Conservation (phyloP, 2,888 invertebrate genomes). For the Melikaiella ostensackeni region DNA sequence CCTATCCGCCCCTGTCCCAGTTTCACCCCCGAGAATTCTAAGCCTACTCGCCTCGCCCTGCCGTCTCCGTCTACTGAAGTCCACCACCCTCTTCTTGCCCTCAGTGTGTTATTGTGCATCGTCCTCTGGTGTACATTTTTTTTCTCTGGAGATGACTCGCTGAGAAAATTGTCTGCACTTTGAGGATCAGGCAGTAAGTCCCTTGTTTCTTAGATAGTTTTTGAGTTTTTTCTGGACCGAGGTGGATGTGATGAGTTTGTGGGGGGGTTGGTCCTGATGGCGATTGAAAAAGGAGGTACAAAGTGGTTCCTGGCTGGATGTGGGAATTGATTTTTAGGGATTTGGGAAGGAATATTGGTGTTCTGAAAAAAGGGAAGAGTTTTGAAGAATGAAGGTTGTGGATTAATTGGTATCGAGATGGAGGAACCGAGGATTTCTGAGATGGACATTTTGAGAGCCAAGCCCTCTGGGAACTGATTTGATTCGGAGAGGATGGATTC, state of each 20-base stretch:
- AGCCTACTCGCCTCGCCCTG: slow-evolving; percentile 37
- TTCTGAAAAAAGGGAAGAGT: not conserved
- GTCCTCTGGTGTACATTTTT: slow-evolving; percentile 26
- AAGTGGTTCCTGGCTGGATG: not conserved
- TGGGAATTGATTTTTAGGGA: not conserved
- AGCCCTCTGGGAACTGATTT: slow-evolving; percentile 17
- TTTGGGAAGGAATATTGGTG: not conserved
- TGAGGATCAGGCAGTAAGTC: slow-evolving; percentile 3
- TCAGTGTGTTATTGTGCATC: slow-evolving; percentile 37
- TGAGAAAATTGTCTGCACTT: not conserved
- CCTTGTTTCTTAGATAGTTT: not conserved
- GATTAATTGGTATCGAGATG: not conserved
- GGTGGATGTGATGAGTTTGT: not conserved
- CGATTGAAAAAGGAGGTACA: not conserved
- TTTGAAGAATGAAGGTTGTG: not conserved
- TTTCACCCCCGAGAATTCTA: slow-evolving; percentile 30
- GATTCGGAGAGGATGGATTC: not conserved
- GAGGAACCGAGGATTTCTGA: not conserved
- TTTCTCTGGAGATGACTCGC: not conserved
- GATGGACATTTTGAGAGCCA: slow-evolving; percentile 21
- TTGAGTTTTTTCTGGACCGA: not conserved
- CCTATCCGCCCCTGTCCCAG: slow-evolving; percentile 29
- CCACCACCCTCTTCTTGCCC: slow-evolving; percentile 33
- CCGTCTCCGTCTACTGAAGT: slow-evolving; percentile 15
- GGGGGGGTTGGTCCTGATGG: not conserved